phyloP scores from a whole-genome alignment of 2,113 vertebrate genomes.

The Poeciliopsis turrubarensis region DNA sequence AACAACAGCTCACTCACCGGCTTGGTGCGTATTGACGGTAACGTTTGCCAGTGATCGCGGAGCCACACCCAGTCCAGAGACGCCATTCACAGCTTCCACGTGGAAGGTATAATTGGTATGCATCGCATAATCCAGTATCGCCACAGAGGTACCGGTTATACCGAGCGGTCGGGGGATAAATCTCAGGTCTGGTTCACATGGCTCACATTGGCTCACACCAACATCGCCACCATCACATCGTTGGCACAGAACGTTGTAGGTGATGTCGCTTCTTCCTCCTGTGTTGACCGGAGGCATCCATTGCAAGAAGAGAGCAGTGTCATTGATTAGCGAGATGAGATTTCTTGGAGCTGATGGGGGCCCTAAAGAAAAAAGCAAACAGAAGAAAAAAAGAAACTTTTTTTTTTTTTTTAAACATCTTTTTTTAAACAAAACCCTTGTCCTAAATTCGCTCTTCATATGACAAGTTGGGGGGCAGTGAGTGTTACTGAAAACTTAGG shows the following conservation, averaged over 20 bases:
- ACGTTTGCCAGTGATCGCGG: constrained; percentile 89
- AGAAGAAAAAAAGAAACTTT: too few relatives aligned
- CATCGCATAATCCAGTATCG: constrained; percentile 89
- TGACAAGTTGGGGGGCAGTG: constrained; percentile 1
- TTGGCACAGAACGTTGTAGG: constrained; percentile 93
- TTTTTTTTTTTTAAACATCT: too few relatives aligned
- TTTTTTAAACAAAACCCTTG: not conserved
- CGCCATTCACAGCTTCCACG: constrained; percentile 93
- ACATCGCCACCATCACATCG: constrained; percentile 81
- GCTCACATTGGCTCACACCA: constrained; percentile 82
- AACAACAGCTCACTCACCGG: constrained; percentile 84
- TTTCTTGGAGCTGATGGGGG: constrained; percentile 88
- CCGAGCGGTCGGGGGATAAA: constrained; percentile 90
- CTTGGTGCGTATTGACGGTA: constrained; percentile 90
- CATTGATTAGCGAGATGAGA: constrained; percentile 92
- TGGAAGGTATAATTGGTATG: constrained; percentile 96
- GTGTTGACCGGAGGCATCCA: constrained; percentile 94
- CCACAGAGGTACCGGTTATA: constrained; percentile 88
- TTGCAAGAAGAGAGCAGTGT: constrained; percentile 94
- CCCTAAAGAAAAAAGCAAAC: constrained; percentile 70
- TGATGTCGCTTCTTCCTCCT: constrained; percentile 92
- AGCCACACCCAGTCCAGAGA: constrained; percentile 87
- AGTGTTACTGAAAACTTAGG: constrained; percentile 10
- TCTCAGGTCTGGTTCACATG: constrained; percentile 90
- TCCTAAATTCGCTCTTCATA: not conserved